phyloP scores from a whole-genome alignment of 1,140 invertebrate genomes.

The Aphelenchoides fujianensis region DNA sequence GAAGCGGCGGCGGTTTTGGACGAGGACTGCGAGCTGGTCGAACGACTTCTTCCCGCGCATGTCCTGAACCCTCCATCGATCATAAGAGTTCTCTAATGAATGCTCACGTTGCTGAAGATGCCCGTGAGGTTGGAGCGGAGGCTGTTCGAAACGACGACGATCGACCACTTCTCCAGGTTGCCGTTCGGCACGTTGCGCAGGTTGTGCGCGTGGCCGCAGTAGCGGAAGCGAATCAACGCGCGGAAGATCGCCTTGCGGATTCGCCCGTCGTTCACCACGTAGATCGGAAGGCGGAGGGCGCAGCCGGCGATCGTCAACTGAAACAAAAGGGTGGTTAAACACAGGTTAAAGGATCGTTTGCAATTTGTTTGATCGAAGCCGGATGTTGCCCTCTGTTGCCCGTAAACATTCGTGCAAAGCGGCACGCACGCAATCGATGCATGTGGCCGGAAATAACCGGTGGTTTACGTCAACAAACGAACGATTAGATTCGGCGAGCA shows the following conservation, averaged over 20 bases:
- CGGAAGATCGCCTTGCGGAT: conserved; percentile 49
- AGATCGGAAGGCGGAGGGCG: conserved; percentile 53
- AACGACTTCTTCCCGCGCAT: conserved; percentile 45
- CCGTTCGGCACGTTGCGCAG: conserved; percentile 28
- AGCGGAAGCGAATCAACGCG: conserved; percentile 44
- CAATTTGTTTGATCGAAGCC: too few species aligned
- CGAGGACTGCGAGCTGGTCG: conserved; percentile 48
- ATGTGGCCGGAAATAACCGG: too few species aligned
- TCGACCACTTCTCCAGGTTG: conserved; percentile 57
- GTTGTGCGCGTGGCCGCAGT: conserved; percentile 23
- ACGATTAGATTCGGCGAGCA: too few species aligned
- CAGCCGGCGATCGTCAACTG: conserved; percentile 54
- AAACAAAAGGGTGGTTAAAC: too few species aligned
- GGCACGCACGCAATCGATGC: too few species aligned
- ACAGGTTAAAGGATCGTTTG: too few species aligned
- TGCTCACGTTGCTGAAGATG: conserved; percentile 36
- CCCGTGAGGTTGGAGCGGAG: conserved; percentile 50
- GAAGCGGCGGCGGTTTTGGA: conserved; percentile 52
- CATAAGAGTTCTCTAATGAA: neutral
- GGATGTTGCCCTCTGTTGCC: too few species aligned
- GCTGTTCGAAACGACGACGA: conserved; percentile 56
- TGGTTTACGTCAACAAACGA: too few species aligned
- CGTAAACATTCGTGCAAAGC: too few species aligned
- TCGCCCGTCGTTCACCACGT: conserved; percentile 41
- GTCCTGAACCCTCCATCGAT: conserved; percentile 35